phyloP scores from a whole-genome alignment of 2,113 vertebrate species.

The Microcebus jonahi region DNA sequence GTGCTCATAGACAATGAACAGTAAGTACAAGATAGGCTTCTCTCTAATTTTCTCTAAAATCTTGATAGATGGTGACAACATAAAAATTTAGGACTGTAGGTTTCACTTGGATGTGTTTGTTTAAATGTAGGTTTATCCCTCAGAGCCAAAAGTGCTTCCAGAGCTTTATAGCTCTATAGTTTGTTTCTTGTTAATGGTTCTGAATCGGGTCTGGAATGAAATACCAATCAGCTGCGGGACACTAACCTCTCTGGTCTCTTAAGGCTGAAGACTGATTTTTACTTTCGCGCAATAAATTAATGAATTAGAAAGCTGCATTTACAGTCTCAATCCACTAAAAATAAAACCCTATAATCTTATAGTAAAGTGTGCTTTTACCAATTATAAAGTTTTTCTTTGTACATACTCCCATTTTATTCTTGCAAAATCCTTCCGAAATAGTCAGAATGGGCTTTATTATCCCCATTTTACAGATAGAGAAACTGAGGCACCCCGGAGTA shows the following conservation, averaged over 20 bases:
- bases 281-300: not conserved
- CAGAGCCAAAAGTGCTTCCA: not conserved
- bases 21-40: not conserved
- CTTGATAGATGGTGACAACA: not conserved
- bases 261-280: not conserved
- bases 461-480: not conserved
- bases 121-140: not conserved
- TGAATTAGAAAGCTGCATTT: not conserved
- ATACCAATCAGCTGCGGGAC: not conserved
- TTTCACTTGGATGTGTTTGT: not conserved
- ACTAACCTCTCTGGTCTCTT: not conserved
- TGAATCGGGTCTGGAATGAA: not conserved
- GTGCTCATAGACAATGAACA: not conserved
- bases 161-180: not conserved
- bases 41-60: not conserved
- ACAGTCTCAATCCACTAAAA: not conserved
- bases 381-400: not conserved
- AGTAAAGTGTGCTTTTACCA: not conserved
- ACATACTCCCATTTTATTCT: not conserved
- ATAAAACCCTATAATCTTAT: not conserved
- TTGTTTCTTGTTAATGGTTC: not conserved
- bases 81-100: not conserved
- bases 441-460: not conserved
- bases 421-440: not conserved
- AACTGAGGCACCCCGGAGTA: not conserved